These are phyloP conservation scores for Bungarus multicinctus DNA, from an alignment of 2,113 vertebrate genomes.

Conservation along the genomic window DNA sequence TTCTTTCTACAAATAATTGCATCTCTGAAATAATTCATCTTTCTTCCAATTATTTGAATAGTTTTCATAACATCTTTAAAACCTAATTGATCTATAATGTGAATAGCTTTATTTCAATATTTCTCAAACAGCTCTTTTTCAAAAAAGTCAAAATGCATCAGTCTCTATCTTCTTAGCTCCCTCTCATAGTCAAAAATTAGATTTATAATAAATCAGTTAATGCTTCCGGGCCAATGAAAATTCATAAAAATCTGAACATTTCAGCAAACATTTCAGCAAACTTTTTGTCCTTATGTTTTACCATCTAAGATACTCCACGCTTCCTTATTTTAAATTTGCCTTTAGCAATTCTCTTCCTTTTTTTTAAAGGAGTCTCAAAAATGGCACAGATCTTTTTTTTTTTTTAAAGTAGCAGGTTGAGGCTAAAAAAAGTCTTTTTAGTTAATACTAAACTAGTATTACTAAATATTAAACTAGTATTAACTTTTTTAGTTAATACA, in stretches of 20 bases:
- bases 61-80: not conserved
- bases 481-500: too few species aligned
- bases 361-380: not conserved
- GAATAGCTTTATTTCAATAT: not conserved
- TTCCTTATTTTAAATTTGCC: not conserved
- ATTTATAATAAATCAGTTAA: not conserved
- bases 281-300: not conserved
- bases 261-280: too few species aligned
- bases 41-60: not conserved
- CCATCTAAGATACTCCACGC: not conserved
- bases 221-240: not conserved
- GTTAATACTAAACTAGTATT: too few species aligned
- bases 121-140: not conserved
- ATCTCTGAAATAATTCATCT: not conserved
- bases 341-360: not conserved
- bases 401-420: not conserved
- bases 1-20: not conserved
- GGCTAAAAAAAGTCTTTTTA: too few species aligned
- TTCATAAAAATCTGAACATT: not conserved
- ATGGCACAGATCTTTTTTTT: not conserved
- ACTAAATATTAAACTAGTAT: too few species aligned
- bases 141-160: not conserved
- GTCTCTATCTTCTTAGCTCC: not conserved
- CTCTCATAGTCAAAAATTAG: not conserved
- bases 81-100: not conserved